Percentiles rank a stretch among this genome's conserved stretches.
These are phyloP conservation scores for Drosophila sucinea DNA, from an alignment of 1,140 invertebrate species.

Conservation along the genomic window DNA sequence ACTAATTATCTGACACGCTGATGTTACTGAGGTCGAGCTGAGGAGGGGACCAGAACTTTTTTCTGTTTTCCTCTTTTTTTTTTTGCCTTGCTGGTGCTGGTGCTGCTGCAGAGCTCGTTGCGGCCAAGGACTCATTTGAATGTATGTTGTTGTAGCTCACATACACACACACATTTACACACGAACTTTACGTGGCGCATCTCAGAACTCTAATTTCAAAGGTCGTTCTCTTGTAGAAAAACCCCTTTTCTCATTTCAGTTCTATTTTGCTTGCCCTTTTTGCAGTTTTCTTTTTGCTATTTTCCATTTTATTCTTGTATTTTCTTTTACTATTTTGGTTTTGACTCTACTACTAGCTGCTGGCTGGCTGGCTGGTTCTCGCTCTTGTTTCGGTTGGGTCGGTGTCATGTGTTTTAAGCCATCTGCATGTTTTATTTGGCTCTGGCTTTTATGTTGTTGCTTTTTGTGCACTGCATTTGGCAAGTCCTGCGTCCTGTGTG, in stretches of 20 bases:
- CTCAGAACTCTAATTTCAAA: constrained; percentile 81
- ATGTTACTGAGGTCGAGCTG: constrained; percentile 49
- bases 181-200: constrained; percentile 69
- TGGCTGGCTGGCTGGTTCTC: constrained; percentile 5
- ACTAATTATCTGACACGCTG: constrained; percentile 79
- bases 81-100: constrained; percentile 7
- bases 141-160: constrained; percentile 60
- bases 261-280: constrained; percentile 5
- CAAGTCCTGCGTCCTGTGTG: constrained; percentile 39
- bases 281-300: neutral
- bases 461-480: constrained; percentile 56
- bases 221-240: constrained; percentile 52
- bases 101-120: constrained; percentile 60
- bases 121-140: constrained; percentile 80
- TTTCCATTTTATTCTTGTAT: constrained; percentile 37
- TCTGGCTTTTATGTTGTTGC: constrained; percentile 49
- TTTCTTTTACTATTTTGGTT: constrained; percentile 34
- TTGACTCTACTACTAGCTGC: constrained; percentile 14
- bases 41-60: constrained; percentile 20
- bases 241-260: constrained; percentile 6
- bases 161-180: constrained; percentile 24
- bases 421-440: constrained; percentile 77
- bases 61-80: constrained; percentile 26
- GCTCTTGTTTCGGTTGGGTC: constrained; percentile 46
- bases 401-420: constrained; percentile 79